phyloP scores from a whole-genome alignment of 2,797 vertebrate species.

The Takifugu rubripes region DNA sequence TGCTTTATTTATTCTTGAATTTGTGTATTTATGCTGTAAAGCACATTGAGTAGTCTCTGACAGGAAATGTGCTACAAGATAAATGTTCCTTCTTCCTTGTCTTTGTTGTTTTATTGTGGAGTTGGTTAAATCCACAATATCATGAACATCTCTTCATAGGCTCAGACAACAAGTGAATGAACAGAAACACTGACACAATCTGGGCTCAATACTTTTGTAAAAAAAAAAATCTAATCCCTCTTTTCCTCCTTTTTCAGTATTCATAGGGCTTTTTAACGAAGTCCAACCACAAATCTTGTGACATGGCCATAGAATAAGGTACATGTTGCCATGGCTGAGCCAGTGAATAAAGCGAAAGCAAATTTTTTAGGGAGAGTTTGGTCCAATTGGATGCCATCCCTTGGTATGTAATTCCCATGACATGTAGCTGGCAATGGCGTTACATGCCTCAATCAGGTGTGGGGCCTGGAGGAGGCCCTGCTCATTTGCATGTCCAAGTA shows the following conservation, averaged over 20 bases:
- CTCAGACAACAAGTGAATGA: constrained; percentile 68
- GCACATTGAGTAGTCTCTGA: too few species aligned
- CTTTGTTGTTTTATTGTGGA: too few species aligned
- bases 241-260: constrained; percentile 61
- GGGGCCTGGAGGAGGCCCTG: constrained; percentile 66
- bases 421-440: constrained; percentile 70
- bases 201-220: constrained; percentile 68
- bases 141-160: constrained; percentile 60
- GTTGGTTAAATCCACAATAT: constrained; percentile 27
- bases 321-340: constrained; percentile 71
- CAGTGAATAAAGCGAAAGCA: constrained; percentile 78
- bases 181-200: constrained; percentile 65
- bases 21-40: too few species aligned
- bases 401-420: constrained; percentile 78
- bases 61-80: too few species aligned
- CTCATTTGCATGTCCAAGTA: constrained; percentile 80
- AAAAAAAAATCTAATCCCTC: constrained; percentile 70
- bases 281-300: constrained; percentile 77
- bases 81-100: too few species aligned
- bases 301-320: constrained; percentile 69
- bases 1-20: too few species aligned
- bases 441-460: constrained; percentile 77
- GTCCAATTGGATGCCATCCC: constrained; percentile 80
- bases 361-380: constrained; percentile 77
- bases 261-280: constrained; percentile 69